These are phyloP conservation scores for Crocuta crocuta DNA, from an alignment of 2,113 vertebrate species.

Conservation along the genomic window DNA sequence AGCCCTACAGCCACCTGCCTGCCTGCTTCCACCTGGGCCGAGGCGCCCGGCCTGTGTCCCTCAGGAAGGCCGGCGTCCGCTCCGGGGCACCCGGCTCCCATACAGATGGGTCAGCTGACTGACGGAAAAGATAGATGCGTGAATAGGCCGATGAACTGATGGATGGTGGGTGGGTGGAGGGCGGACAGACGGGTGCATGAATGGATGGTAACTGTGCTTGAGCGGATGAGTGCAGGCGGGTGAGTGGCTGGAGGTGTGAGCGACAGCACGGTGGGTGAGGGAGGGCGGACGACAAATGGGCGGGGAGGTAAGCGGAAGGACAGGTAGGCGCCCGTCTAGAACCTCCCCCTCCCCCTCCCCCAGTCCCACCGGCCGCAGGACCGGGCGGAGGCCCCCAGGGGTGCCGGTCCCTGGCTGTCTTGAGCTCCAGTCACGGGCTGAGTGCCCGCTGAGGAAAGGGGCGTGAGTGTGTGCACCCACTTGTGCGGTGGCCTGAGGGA, in stretches of 20 bases:
- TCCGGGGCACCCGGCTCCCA: background rate
- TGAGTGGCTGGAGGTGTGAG: background rate
- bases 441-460: fast-evolving
- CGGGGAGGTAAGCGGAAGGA: fast-evolving
- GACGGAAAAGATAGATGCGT: background rate
- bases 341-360: background rate
- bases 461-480: background rate
- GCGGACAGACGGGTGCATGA: background rate
- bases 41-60: fast-evolving
- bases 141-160: background rate
- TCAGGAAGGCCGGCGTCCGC: fast-evolving
- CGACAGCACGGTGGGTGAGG: fast-evolving
- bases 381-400: background rate
- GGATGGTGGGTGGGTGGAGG: background rate
- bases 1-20: too few species aligned
- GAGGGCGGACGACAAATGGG: too few species aligned
- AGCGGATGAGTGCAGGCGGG: background rate
- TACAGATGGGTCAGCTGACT: background rate
- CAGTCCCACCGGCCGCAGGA: background rate
- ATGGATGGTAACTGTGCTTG: background rate
- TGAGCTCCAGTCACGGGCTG: background rate
- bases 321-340: background rate
- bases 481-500: fast-evolving
- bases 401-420: background rate
- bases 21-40: fast-evolving